These are phyloP conservation scores for Melanerpes aurifrons DNA, from an alignment of 2,113 vertebrate species.

Conservation along the genomic window DNA sequence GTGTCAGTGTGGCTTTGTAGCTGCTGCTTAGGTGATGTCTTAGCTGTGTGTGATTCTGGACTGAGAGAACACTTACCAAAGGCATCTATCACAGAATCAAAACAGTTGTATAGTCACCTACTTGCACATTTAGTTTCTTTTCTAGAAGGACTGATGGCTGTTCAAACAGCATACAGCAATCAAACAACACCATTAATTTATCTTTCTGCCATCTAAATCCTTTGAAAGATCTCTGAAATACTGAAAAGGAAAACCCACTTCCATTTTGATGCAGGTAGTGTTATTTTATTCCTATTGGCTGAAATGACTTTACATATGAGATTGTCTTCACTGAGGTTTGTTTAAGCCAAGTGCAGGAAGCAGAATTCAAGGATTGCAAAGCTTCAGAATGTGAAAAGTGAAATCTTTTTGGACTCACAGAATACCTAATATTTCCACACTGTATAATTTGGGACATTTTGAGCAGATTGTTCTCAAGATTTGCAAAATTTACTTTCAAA, in stretches of 20 bases:
- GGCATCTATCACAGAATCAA: no score
- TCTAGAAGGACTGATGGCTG: not conserved
- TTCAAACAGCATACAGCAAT: not conserved
- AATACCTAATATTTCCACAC: not conserved
- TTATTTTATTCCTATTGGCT: not conserved
- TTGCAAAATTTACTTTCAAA: conserved; percentile 1
- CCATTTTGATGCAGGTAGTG: not conserved
- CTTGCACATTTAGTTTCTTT: not conserved
- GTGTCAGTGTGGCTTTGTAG: no score
- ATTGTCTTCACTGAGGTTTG: not conserved
- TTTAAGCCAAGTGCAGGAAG: not conserved
- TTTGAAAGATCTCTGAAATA: not conserved
- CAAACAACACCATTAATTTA: not conserved
- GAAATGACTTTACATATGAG: not conserved
- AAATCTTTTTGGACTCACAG: not conserved
- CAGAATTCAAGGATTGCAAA: not conserved
- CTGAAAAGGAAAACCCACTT: not conserved
- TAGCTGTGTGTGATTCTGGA: no score
- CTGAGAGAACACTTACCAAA: no score
- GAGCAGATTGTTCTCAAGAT: not conserved
- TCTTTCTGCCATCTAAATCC: not conserved
- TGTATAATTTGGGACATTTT: not conserved
- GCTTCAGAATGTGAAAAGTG: not conserved
- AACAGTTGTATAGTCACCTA: not conserved
- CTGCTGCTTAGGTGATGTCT: no score